Conservation (phyloP, 2,113 vertebrate genomes). For the Amblyopsis rosae region DNA sequence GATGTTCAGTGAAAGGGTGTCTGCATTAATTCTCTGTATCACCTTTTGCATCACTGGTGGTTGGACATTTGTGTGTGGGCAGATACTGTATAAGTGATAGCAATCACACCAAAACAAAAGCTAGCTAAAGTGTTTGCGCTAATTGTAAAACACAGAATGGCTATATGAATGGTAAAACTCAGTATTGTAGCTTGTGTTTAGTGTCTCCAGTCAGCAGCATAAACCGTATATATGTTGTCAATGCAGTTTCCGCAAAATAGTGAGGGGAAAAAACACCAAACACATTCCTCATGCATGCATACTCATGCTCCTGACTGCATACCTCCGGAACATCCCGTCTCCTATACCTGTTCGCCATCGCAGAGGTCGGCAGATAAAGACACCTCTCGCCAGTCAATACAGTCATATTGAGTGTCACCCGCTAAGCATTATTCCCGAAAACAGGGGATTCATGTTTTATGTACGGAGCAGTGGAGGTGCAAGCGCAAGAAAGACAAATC, state of each 20-base stretch:
- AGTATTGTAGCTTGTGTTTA: constrained; percentile 30
- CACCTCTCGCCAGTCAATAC: constrained; percentile 36
- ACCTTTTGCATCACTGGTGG: background rate
- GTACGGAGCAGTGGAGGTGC: constrained; percentile 28
- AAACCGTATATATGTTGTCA: constrained; percentile 13
- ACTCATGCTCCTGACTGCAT: constrained; percentile 12
- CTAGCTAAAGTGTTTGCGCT: background rate
- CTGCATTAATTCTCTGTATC: constrained; percentile 11
- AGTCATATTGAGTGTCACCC: constrained; percentile 23
- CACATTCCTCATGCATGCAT: background rate
- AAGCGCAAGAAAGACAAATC: constrained; percentile 33
- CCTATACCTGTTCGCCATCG: constrained; percentile 14
- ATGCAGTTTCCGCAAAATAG: constrained; percentile 17
- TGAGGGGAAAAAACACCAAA: constrained; percentile 5
- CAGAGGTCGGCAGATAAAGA: constrained; percentile 35
- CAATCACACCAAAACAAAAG: too few species aligned
- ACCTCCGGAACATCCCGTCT: background rate
- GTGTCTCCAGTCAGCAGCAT: constrained; percentile 32
- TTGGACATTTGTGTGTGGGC: background rate
- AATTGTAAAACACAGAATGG: background rate
- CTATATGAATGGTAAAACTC: constrained; percentile 25
- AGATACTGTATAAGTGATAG: background rate
- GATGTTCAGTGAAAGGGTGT: constrained; percentile 24
- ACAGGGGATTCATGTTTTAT: constrained; percentile 53
- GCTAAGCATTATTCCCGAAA: constrained; percentile 30